These are phyloP conservation scores for Pituophis catenifer DNA, from an alignment of 2,113 vertebrate genomes.

Conservation along the genomic window DNA sequence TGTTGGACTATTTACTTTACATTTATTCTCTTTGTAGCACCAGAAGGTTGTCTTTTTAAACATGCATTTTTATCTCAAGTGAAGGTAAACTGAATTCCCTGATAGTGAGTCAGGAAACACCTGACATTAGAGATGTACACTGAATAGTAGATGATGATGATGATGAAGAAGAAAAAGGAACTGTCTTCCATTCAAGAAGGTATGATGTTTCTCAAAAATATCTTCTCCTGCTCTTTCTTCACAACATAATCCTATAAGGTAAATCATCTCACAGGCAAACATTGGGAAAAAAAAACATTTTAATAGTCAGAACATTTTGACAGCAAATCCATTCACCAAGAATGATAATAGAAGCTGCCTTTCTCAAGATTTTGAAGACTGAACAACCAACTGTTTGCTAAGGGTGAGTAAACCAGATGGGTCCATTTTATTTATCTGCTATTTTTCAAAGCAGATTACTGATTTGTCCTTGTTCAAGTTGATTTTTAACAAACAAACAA, in stretches of 20 bases:
- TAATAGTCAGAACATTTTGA: background rate
- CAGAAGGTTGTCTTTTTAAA: background rate
- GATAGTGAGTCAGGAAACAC: background rate
- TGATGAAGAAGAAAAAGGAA: background rate
- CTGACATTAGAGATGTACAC: background rate
- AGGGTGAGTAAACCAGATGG: background rate
- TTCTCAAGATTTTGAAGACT: background rate
- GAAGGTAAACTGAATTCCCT: background rate
- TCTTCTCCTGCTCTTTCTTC: background rate
- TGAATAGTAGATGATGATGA: background rate
- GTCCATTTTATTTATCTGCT: background rate
- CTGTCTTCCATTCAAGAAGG: background rate
- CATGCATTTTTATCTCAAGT: background rate
- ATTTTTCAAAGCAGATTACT: background rate
- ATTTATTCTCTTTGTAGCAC: background rate
- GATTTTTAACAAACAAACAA: background rate
- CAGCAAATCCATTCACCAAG: background rate
- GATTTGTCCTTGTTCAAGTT: background rate
- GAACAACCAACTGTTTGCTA: background rate
- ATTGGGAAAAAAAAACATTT: background rate
- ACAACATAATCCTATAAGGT: background rate
- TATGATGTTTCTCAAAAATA: background rate
- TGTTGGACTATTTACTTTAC: background rate
- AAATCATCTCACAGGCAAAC: background rate
- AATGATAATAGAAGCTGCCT: background rate